Base-by-base conservation (phyloP, 2,797 vertebrate species). In the Aulostomus chinensis region DNA sequence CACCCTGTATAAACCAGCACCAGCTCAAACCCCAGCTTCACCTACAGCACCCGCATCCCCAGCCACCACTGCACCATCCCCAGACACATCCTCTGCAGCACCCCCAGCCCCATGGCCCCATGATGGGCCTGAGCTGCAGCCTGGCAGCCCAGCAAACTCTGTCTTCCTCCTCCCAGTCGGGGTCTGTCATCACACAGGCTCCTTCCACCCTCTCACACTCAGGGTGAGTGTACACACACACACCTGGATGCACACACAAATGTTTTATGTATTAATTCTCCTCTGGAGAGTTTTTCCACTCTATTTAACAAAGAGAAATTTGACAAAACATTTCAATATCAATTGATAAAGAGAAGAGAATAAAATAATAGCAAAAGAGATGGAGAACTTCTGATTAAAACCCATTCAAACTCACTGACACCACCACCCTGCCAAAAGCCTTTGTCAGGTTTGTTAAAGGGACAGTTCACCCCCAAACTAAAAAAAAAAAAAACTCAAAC, bases 151-250 rank as follows among this genome's bases (percentile, higher is more conserved):
- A 96, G 66, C 95, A 96, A 78, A 91, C 92, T 30, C 90, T 96
- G 86, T 93, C n/a, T n/a, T n/a, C 95, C 0, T 95, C 94, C 4
- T 94, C 94, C 0, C 95, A 95, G 86, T 92, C 94, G 51, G 96
- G 94, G 73, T 97, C 96, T 0, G 95, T 97, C 86, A 96, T 96
- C 80, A 96, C 95, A 1, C 95, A 97, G 89, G 93, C 95, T 74
- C 92, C 96, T 64, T 81, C 84, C 47, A 58, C 72, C 11, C 76
- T 89, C 59, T 81, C 88, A 58, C 88, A 88, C 90, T 94, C 96
- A 3, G 96, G 95, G 90, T 92, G 73, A 89, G 89, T 84, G 55
- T 5, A n/a, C 20, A 38, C 26, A 36, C 16, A 21, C 18, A 14
- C 26, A 40, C n/a, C 48, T 20, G 25, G 12, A 30, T 33, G 30